These are phyloP conservation scores for Esox masquinongy DNA, from an alignment of 2,797 vertebrate genomes.

Conservation along the genomic window DNA sequence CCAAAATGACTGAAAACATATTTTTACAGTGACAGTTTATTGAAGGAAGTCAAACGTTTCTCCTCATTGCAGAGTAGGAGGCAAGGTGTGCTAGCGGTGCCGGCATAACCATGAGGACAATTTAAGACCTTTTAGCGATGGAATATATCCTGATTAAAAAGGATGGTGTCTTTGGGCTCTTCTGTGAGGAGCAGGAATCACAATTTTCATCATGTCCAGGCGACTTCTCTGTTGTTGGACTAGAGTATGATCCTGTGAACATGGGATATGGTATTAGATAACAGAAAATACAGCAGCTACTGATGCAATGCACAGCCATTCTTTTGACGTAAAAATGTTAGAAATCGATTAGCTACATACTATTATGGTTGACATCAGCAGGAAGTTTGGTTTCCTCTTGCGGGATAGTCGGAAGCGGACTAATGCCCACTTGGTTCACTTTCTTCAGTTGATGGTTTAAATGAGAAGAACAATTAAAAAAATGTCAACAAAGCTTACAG, in stretches of 20 bases:
- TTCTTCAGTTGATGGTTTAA: neutral
- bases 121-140: neutral
- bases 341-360: neutral
- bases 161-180: neutral
- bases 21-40: neutral
- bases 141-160: constrained; percentile 2
- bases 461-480: neutral
- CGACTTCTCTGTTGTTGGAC: no score
- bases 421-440: neutral
- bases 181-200: neutral
- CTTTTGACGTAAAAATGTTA: no score
- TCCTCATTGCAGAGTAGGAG: neutral
- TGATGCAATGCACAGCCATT: no score
- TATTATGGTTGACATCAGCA: neutral
- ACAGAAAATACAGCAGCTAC: no score
- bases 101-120: neutral
- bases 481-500: neutral
- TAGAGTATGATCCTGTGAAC: no score
- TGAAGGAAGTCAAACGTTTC: neutral
- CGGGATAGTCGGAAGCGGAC: neutral
- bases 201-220: neutral
- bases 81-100: neutral
- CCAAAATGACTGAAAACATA: no score
- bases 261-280: no score
- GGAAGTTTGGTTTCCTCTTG: neutral